These are phyloP conservation scores for Tolmerus cingulatus DNA, from an alignment of 2,888 invertebrate species.

Conservation along the genomic window DNA sequence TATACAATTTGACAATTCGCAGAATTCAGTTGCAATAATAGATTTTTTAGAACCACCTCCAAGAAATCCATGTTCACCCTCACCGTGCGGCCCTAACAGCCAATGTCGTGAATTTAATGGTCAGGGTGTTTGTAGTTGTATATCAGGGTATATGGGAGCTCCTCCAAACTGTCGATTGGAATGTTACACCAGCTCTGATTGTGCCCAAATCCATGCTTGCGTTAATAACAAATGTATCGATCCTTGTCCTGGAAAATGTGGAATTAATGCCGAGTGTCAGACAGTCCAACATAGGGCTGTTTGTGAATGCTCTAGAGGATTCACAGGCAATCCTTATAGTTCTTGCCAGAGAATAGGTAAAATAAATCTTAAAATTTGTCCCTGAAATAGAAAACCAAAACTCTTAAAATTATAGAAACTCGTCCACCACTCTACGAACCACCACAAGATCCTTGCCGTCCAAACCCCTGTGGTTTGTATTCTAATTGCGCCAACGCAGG, in stretches of 20 bases:
- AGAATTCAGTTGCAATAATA: background rate
- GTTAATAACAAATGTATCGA: constrained; percentile 77
- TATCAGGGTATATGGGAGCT: constrained; percentile 71
- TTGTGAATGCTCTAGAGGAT: constrained; percentile 74
- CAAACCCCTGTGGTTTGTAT: constrained; percentile 81
- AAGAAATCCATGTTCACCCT: constrained; percentile 72
- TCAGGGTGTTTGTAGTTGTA: constrained; percentile 72
- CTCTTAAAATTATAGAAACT: background rate
- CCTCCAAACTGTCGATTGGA: constrained; percentile 78
- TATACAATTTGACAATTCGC: background rate
- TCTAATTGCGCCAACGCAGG: constrained; percentile 73
- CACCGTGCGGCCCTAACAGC: constrained; percentile 76
- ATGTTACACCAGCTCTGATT: constrained; percentile 76
- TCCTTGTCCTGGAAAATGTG: constrained; percentile 79
- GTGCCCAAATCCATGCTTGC: constrained; percentile 73
- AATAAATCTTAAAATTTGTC: background rate
- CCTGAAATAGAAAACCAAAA: background rate
- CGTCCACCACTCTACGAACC: constrained; percentile 46
- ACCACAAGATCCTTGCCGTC: constrained; percentile 70
- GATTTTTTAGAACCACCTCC: constrained; percentile 61
- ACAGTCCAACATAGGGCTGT: constrained; percentile 82
- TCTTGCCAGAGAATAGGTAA: constrained; percentile 66
- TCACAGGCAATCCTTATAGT: constrained; percentile 77
- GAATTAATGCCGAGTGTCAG: constrained; percentile 73
- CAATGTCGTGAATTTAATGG: constrained; percentile 72